phyloP scores from a whole-genome alignment of 2,797 vertebrate genomes.

The Acrossocheilus fasciatus region DNA sequence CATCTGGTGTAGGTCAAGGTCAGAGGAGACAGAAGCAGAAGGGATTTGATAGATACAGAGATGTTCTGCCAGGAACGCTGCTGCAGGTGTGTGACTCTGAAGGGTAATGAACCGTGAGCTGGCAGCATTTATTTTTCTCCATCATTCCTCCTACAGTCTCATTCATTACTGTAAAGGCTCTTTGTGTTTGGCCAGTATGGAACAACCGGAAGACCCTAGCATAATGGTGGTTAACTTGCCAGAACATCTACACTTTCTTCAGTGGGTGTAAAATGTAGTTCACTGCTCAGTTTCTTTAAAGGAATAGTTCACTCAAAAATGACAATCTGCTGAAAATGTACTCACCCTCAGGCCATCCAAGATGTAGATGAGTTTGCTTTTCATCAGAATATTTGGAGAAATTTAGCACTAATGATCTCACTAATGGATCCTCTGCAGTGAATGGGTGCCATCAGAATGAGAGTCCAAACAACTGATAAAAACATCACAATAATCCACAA shows the following conservation, averaged over 20 bases:
- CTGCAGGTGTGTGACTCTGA: slow-evolving; percentile 19
- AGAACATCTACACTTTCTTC: background rate
- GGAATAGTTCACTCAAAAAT: background rate
- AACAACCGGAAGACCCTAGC: background rate
- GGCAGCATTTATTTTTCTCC: slow-evolving; percentile 17
- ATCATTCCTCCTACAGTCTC: background rate
- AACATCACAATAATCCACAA: background rate
- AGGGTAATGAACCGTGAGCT: slow-evolving; percentile 36
- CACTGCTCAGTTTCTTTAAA: background rate
- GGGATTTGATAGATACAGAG: background rate
- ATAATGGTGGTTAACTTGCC: background rate
- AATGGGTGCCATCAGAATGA: background rate
- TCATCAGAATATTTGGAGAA: background rate
- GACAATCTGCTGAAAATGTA: no score
- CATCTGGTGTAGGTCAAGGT: slow-evolving; percentile 7
- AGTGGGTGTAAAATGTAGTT: background rate
- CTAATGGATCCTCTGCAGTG: background rate
- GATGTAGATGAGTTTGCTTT: background rate
- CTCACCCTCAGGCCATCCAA: background rate
- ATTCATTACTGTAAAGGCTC: background rate
- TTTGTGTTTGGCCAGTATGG: background rate
- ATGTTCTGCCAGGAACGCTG: slow-evolving; percentile 18
- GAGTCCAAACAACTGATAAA: background rate
- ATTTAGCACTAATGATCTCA: background rate
- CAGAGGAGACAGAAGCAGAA: background rate